Evolutionary conservation across 2,113 vertebrate species (phyloP), one percentile per base, ranked within the genome.

Genomic region (Apeltes quadracus): DNA sequence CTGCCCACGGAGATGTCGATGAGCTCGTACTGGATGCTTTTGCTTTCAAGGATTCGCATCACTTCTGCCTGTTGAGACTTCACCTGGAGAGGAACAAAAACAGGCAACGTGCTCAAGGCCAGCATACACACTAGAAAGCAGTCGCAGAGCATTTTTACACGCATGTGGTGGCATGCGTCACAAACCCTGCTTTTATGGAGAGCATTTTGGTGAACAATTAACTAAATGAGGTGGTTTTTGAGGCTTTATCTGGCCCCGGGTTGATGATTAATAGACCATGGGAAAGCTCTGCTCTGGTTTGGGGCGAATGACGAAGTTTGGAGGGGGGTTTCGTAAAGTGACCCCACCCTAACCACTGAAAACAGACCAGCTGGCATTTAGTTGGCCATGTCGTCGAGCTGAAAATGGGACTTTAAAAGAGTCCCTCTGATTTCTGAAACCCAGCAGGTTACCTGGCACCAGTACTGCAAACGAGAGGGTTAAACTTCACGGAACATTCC

Each of bases 1-100:
- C 94, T 93, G 36, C 96, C 95, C 89, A 95, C 92, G 10, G 98
- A 96, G 90, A 99, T 98, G 80, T 99, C 97, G 79, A 99, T 94
- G 78, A 96, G 90, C 76, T 97, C 93, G 23, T 95, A 99, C 77
- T 94, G 83, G 92, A 98, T 96, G 87, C 95, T 94, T 81, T 97
- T 97, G 59, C 96, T 95, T 13, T 99, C 97, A 0, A 99, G 93
- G 91, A 99, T 95, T 38, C 97, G 91, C 20, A 94, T 96, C 79
- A 99, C 92, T 71, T 98, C 96, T 0, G 94, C 94, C 93, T 99
- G 98, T 69, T 98, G 95, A 66, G 97, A 96, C 87, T 99, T 99
- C 85, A 98, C 95, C 98, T 98, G 87, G 4, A 61, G 25, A 34
- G 54, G 4, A 46, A 20, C 0, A 44, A 20, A 8, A 20, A 46